phyloP scores from a whole-genome alignment of 1,140 invertebrate genomes.

The Panonychus citri region DNA sequence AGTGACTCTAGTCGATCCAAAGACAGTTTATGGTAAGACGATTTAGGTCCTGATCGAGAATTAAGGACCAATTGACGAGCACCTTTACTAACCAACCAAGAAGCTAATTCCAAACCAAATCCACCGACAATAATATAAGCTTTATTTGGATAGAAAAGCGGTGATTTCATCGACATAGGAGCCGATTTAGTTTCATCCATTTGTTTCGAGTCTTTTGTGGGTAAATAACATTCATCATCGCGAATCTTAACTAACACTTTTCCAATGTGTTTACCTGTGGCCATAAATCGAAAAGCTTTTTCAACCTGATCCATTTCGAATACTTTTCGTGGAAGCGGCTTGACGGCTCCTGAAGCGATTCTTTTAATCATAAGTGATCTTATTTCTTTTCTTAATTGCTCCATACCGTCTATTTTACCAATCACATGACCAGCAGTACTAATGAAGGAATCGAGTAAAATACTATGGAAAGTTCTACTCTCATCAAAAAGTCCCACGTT shows the following conservation, averaged over 20 bases:
- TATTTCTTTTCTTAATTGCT: conserved; percentile 42
- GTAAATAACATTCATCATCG: conserved; percentile 8
- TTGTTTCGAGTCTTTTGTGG: not conserved
- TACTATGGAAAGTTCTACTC: conserved; percentile 74
- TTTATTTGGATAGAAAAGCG: conserved; percentile 63
- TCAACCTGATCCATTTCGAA: conserved; percentile 66
- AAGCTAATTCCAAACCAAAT: conserved; percentile 70
- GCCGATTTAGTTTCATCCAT: not conserved
- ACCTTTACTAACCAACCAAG: conserved; percentile 67
- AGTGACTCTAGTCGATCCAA: conserved; percentile 34
- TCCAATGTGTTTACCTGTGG: conserved; percentile 86
- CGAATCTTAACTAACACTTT: conserved; percentile 39
- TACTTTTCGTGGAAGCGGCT: conserved; percentile 52
- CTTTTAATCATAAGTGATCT: conserved; percentile 47
- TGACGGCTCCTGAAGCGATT: conserved; percentile 55
- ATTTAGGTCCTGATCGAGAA: conserved; percentile 58
- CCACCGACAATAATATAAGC: conserved; percentile 66
- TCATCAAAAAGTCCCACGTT: conserved; percentile 46
- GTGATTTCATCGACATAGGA: conserved; percentile 24
- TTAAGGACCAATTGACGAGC: conserved; percentile 59
- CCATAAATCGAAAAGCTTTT: conserved; percentile 82
- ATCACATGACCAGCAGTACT: conserved; percentile 21
- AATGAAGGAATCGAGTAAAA: conserved; percentile 70
- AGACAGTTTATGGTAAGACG: conserved; percentile 45
- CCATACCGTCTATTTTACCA: conserved; percentile 27